Conservation (phyloP, 2,113 vertebrate genomes). For the Paramisgurnus dabryanus region DNA sequence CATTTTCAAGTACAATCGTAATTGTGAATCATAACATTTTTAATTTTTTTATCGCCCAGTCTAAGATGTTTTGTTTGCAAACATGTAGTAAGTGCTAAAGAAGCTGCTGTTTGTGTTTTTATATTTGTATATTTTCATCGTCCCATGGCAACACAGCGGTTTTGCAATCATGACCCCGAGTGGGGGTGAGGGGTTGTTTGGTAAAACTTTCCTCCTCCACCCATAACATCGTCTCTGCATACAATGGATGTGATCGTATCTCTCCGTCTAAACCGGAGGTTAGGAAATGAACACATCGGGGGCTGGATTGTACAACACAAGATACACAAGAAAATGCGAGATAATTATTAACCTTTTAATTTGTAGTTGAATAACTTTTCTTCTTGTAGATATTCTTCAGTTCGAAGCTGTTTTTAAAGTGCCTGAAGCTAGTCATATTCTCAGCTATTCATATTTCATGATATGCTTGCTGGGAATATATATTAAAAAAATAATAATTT, state of each 20-base stretch:
- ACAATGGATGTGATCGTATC: constrained; percentile 45
- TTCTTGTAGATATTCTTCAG: not conserved
- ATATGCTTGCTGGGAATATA: not conserved
- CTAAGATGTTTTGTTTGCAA: too few relatives aligned
- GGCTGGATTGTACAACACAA: constrained; percentile 32
- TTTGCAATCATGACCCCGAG: constrained; percentile 5
- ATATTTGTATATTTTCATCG: not conserved
- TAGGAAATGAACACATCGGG: constrained; percentile 44
- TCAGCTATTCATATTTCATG: not conserved
- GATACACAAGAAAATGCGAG: not conserved
- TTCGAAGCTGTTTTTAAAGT: not conserved
- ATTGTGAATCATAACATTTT: too few relatives aligned
- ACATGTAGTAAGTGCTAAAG: too few relatives aligned
- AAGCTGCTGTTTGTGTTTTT: too few relatives aligned
- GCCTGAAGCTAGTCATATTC: not conserved
- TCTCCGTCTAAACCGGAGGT: constrained; percentile 31
- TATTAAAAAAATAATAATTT: not conserved
- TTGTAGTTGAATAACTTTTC: not conserved
- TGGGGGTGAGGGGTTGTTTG: constrained; percentile 28
- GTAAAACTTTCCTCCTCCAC: constrained; percentile 41
- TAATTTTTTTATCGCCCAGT: too few relatives aligned
- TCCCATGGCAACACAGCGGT: not conserved
- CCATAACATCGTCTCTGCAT: constrained; percentile 32
- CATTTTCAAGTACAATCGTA: too few relatives aligned
- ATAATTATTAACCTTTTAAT: constrained; percentile 29